phyloP scores from a whole-genome alignment of 2,797 vertebrate species.

The Diceros bicornis region DNA sequence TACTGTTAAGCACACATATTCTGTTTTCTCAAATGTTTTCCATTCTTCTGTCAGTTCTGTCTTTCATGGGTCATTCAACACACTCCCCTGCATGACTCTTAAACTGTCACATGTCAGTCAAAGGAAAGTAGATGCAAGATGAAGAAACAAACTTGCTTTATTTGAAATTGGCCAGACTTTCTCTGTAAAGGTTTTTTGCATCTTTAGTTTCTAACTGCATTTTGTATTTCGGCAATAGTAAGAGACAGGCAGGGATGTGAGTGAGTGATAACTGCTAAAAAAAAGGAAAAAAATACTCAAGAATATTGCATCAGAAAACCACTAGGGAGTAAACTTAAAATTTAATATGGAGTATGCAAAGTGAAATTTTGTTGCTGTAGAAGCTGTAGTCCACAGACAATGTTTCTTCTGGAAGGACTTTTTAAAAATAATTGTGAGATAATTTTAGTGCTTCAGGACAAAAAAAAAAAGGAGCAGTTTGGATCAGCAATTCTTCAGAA shows the following conservation, averaged over 20 bases:
- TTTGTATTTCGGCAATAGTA: slow-evolving; percentile 77
- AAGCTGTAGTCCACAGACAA: neutral
- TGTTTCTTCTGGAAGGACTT: slow-evolving; percentile 46
- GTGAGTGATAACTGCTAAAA: slow-evolving; percentile 2
- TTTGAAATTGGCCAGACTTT: slow-evolving; percentile 80
- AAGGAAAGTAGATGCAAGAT: slow-evolving; percentile 75
- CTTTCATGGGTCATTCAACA: slow-evolving; percentile 87
- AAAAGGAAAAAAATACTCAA: slow-evolving; percentile 20
- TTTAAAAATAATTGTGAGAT: slow-evolving; percentile 58
- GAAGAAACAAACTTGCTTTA: slow-evolving; percentile 83
- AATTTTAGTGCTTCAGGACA: slow-evolving; percentile 51
- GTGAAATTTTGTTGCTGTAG: slow-evolving; percentile 35
- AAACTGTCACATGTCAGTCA: slow-evolving; percentile 87
- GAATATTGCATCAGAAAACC: neutral
- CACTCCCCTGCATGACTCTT: slow-evolving; percentile 81
- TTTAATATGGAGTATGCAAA: slow-evolving; percentile 1
- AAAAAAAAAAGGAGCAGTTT: slow-evolving; percentile 39
- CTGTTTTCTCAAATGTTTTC: slow-evolving; percentile 85
- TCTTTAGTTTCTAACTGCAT: slow-evolving; percentile 68
- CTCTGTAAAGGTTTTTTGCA: slow-evolving; percentile 40
- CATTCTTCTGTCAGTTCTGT: slow-evolving; percentile 80
- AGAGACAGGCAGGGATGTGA: slow-evolving; percentile 60
- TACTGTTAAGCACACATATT: slow-evolving; percentile 71
- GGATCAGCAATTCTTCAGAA: slow-evolving; percentile 73
- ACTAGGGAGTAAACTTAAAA: neutral